Evolutionary conservation across 2,113 vertebrate species (phyloP), one percentile per base, ranked within the genome.

Genomic region (Bubo scandiacus): DNA sequence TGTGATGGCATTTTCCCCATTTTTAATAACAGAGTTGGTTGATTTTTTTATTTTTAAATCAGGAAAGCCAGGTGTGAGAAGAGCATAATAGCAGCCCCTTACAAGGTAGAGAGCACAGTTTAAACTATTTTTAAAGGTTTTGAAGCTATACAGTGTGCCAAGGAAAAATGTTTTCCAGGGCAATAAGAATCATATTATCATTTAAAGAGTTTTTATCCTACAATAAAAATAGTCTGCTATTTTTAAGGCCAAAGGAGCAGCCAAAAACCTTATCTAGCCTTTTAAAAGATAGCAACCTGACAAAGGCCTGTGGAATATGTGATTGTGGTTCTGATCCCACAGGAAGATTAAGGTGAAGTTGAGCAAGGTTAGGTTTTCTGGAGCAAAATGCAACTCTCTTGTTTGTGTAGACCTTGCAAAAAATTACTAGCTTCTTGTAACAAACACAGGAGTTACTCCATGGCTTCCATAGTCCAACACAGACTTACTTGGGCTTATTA

Each of bases 171-270:
- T 78, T 95, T 91, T 92, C 54, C 47, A 15, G 88, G 79, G 42
- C 90, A 88, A 0, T 26, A 82, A 79, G 84, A 74, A 58, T 74
- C 66, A n/a, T 73, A 38, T 49, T 77, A 23, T 88, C 58, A 45
- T 59, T 70, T 38, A n/a, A 54, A 83, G 88, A 68, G 72, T 12
- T 91, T 88, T 90, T 65, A 61, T 90, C 75, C 59, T 62, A 62
- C 63, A 88, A 0, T 77, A 83, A 83, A 92, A 90, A 67, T 61
- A 90, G 62, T 30, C 59, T 71, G 82, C 86, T 94, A 38, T 73
- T 93, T 94, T 88, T 83, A 62, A 93, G 86, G 72, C 30, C 88
- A 59, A 14, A 82, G 82, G 62, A 86, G 71, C 87, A 77, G 78
- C 32, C 87, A 70, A 58, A 66, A 4, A 16, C 11, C 29, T 93